Evolutionary conservation across 2,888 invertebrate species (phyloP), one percentile per base, ranked within the genome.

Genomic region (Melipona bicolor): DNA sequence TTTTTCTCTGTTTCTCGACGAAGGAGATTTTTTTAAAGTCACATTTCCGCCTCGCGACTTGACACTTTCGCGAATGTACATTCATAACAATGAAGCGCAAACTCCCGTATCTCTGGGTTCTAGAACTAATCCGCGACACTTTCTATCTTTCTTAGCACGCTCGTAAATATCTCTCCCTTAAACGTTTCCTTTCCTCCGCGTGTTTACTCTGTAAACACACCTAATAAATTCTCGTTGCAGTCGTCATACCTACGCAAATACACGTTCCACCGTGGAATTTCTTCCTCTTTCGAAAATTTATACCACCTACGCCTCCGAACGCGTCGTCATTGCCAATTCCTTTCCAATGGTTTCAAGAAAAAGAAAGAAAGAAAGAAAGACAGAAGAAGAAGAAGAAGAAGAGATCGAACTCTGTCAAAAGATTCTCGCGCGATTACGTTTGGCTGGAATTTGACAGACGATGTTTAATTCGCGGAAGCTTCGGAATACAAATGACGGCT

Each of bases 161-260:
- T 78, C 84, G 78, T 83, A 84, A 82, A 82, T 84, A 84, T 77
- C 83, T 77, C 83, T 68, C 56, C 54, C 74, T 83, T 76, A 82
- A 77, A 83, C 72, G 69, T 62, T 83, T 78, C 75, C 83, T 83
- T 78, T 83, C 75, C 72, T 49, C 43, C 64, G 19, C 15, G 67
- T 84, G 62, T 84, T 84, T 84, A 68, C 83, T 71, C 56, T 50
- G 83, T 74, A 83, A 84, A 84, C 83, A 78, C n/a, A 65, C 69
- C 83, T 78, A 83, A 84, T 75, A 83, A 78, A 83, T 84, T 77
- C 75, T 70, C 75, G 69, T 69, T 73, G 70, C 78, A 78, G 73
- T 78, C 72, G 78, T 85, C 81, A 81, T 64, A 54, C 64, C 49
- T 76, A 49, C 50, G 85, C 81, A 81, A 85, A 85, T 59, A 72